Base-by-base conservation (phyloP, 2,888 invertebrate species). In the Spisula solida region DNA sequence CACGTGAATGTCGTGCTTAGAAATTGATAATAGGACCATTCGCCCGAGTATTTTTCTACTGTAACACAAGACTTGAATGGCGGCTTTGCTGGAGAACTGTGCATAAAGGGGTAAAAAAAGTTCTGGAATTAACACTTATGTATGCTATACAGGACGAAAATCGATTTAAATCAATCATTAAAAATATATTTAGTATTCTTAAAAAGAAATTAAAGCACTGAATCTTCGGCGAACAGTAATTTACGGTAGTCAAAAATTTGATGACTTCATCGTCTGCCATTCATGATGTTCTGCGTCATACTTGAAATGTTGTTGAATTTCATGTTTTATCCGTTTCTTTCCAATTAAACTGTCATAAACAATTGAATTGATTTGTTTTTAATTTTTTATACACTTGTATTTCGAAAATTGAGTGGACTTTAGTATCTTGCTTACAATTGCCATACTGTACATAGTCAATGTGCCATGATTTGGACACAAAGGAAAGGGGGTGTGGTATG, bases 11-110 rank as follows among this genome's bases (percentile, higher is more conserved):
- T 75, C 34, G 14, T 34, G 18, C 0, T 18, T 31, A 31, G 75
- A 75, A 60, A 34, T 66, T 34, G 31, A 1, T 34, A 10, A 14
- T 83, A 20, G 66, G 86, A 86, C 75, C 29, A 60, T 34, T 75
- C 31, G 10, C 8, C 14, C 81, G 55, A 66, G 79, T 8, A 56
- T 51, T 48, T 78, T 66, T 82, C 79, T 88, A 84, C 82, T 31
- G n/a, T 80, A 91, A 91, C 91, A 90, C 87, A 92, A 90, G 85
- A 90, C 93, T 92, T 94, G 94, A 94, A 96, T 96, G 96, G 96
- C 95, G 95, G 96, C 95, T 94, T 94, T 95, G 94, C 94, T 95
- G 95, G 95, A 95, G 95, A 94, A 94, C 94, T 95, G 95, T 96
- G 95, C 95, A 94, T 92, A 31, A 92, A 94, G 95, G 96, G 96